phyloP scores from a whole-genome alignment of 2,113 vertebrate genomes.

The Panurus biarmicus region DNA sequence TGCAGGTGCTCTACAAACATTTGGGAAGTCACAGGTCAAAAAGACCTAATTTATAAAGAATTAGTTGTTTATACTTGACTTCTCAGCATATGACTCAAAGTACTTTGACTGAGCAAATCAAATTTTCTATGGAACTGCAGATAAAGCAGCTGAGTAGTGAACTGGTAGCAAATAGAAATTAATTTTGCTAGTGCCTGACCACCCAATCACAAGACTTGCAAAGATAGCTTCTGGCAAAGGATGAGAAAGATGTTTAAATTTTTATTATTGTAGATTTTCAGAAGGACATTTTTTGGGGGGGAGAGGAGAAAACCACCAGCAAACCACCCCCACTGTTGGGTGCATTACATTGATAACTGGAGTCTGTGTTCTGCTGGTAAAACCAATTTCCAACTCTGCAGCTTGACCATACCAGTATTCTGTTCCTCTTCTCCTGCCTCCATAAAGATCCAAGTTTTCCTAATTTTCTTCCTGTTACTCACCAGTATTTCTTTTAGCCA shows the following conservation, averaged over 20 bases:
- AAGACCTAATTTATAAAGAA: not conserved
- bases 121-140: not conserved
- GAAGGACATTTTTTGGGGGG: rapidly evolving
- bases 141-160: not conserved
- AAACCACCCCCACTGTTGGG: not conserved
- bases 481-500: not conserved
- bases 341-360: not conserved
- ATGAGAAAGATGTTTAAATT: not conserved
- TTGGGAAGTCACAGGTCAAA: not conserved
- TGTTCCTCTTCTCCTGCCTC: not conserved
- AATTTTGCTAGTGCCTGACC: not conserved
- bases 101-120: not conserved
- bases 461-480: not conserved
- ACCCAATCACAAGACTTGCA: not conserved
- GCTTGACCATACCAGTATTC: not conserved
- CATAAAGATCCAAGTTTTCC: not conserved
- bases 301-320: not conserved
- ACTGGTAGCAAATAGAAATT: not conserved
- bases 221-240: not conserved
- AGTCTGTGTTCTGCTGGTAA: not conserved
- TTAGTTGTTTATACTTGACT: not conserved
- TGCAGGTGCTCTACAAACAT: not conserved
- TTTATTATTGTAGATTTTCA: not conserved
- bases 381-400: not conserved
- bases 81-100: not conserved